Percentiles rank a stretch among this genome's conserved stretches.
Evolutionary conservation across 2,113 vertebrate genomes (phyloP).

Genomic region (Rhea americana): DNA sequence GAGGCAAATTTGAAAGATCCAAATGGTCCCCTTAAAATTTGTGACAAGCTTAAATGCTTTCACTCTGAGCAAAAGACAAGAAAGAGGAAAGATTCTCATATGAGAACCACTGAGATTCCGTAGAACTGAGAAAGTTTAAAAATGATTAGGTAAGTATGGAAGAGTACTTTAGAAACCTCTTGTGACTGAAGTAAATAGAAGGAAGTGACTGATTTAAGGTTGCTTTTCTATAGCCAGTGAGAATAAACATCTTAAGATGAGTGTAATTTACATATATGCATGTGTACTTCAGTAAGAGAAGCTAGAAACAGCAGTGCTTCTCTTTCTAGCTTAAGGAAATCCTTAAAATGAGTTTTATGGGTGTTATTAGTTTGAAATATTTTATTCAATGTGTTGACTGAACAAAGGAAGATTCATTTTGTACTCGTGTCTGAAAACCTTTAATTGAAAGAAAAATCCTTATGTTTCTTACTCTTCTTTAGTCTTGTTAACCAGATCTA

Average conservation of each 20-base stretch:
- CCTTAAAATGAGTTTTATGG: not conserved
- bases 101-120: not conserved
- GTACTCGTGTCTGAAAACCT: not conserved
- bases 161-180: not conserved
- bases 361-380: not conserved
- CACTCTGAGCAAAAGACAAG: not conserved
- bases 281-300: not conserved
- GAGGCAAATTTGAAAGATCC: not conserved
- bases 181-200: not conserved
- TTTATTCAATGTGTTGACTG: not conserved
- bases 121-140: not conserved
- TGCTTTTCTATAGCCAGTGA: not conserved
- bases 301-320: not conserved
- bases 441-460: not conserved
- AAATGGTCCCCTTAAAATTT: not conserved
- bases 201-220: not conserved
- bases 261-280: not conserved
- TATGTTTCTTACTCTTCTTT: not conserved
- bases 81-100: not conserved
- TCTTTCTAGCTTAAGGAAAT: not conserved
- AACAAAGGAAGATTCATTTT: not conserved
- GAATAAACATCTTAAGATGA: not conserved
- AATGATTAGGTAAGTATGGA: too few relatives aligned
- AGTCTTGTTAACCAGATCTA: not conserved
- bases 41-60: not conserved